A percentile compares a stretch with the other conserved stretches of the same genome.
Conservation (phyloP, 1,140 invertebrate genomes). For the Hypsibius dujardini region DNA sequence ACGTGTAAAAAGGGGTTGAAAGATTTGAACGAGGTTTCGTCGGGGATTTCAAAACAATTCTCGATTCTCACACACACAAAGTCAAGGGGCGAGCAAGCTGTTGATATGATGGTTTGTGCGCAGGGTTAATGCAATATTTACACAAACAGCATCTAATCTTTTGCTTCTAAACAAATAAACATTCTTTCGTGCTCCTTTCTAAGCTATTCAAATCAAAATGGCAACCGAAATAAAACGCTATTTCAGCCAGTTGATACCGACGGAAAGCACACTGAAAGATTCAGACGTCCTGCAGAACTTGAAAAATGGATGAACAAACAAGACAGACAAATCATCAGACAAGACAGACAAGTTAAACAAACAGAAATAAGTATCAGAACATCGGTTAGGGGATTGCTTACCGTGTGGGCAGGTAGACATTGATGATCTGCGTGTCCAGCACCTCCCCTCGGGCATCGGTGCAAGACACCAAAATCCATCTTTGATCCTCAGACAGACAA, state of each 20-base stretch:
- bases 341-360: not conserved
- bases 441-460: slow-evolving; percentile 87
- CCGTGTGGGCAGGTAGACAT: slow-evolving; percentile 78
- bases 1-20: no score
- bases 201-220: no score
- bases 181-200: no score
- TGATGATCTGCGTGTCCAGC: slow-evolving; percentile 76
- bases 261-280: slow-evolving; percentile 24
- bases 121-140: no score
- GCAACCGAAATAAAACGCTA: slow-evolving; percentile 31
- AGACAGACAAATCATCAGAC: slow-evolving; percentile 17
- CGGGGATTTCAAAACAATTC: not conserved
- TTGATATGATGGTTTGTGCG: no score
- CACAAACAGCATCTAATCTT: no score
- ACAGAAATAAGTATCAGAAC: no score
- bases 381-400: slow-evolving; percentile 24
- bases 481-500: slow-evolving; percentile 88
- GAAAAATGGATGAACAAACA: slow-evolving; percentile 18
- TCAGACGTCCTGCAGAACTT: not conserved
- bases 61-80: not conserved
- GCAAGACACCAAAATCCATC: slow-evolving; percentile 73
- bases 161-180: no score
- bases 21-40: no score
- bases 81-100: no score
- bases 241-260: slow-evolving; percentile 57